Conservation (phyloP, 1,140 invertebrate species). For the Aphidius gifuensis region DNA sequence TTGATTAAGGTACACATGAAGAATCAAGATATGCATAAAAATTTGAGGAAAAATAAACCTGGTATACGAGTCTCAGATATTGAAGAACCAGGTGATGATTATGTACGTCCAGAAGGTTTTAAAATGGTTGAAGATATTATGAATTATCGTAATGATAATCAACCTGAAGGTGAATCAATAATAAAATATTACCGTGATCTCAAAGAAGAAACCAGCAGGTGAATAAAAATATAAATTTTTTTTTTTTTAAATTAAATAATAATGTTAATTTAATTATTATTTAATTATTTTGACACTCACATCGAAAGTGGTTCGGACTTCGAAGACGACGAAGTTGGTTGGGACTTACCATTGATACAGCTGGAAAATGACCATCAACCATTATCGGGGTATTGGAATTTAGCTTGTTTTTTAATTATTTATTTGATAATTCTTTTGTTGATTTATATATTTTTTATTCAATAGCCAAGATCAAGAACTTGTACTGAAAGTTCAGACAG, state of each 20-base stretch:
- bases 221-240: constrained; percentile 30
- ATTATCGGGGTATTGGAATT: constrained; percentile 45
- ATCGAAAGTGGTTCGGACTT: constrained; percentile 56
- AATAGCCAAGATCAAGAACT: constrained; percentile 40
- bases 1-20: constrained; percentile 61
- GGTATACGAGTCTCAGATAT: constrained; percentile 58
- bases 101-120: constrained; percentile 62
- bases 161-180: constrained; percentile 49
- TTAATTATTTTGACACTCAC: constrained; percentile 49
- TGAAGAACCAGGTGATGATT: constrained; percentile 57
- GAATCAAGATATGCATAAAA: constrained; percentile 69
- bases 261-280: constrained; percentile 33
- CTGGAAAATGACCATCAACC: constrained; percentile 57
- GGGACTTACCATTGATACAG: constrained; percentile 58
- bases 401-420: constrained; percentile 12
- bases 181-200: constrained; percentile 54
- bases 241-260: no score
- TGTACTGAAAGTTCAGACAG: constrained; percentile 45
- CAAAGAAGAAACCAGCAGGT: constrained; percentile 59
- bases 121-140: constrained; percentile 58
- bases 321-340: constrained; percentile 55
- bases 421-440: constrained; percentile 1
- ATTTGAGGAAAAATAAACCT: constrained; percentile 63
- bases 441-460: constrained; percentile 6
- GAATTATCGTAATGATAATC: constrained; percentile 43